Base-by-base conservation (phyloP, 2,113 vertebrate genomes). In the Burhinus oedicnemus region DNA sequence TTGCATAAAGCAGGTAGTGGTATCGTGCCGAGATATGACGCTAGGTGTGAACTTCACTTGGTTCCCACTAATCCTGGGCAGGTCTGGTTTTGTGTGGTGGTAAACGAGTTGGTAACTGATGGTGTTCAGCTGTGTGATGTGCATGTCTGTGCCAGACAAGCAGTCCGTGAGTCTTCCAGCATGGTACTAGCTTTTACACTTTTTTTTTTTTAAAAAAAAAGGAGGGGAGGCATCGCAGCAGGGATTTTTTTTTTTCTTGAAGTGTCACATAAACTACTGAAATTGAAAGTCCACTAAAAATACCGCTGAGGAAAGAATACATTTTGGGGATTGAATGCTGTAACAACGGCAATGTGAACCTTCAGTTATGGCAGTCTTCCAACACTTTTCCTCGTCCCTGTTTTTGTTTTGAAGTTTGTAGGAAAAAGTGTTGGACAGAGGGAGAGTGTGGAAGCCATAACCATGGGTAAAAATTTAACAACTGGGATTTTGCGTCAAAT, bases 1-100 rank as follows among this genome's bases (percentile, higher is more conserved):
- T 10, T 30, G 7, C 22, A 0, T 9, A 13, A 36, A 60, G 49
- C 4, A 2, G 5, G 26, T 1, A 1, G 7, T 22, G 4, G 3
- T 20, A 1, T 4, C 0, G 0, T 1, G 0, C 8, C 2, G 32
- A 16, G 40, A 3, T 42, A 3, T 42, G 36, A 4, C 0, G 0
- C 13, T 6, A 4, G 15, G 5, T 26, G 44, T 20, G 58, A 3
- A 5, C 22, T 2, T 72, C 5, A 0, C 15, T 55, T 6, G 0
- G 9, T 51, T 71, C 26, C 4, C 5, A 4, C 4, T n/a, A 6
- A 23, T 34, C 17, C 5, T 5, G 5, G 15, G 9, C 25, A n/a
- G 32, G 19, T 23, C 49, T 49, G 0, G 17, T 19, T 36, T 38
- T 76, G 19, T 25, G 11, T 11, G 11, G 12, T 47, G 47, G 19